These are phyloP conservation scores for Dasypolia templi DNA, from an alignment of 2,888 invertebrate species.

Conservation along the genomic window DNA sequence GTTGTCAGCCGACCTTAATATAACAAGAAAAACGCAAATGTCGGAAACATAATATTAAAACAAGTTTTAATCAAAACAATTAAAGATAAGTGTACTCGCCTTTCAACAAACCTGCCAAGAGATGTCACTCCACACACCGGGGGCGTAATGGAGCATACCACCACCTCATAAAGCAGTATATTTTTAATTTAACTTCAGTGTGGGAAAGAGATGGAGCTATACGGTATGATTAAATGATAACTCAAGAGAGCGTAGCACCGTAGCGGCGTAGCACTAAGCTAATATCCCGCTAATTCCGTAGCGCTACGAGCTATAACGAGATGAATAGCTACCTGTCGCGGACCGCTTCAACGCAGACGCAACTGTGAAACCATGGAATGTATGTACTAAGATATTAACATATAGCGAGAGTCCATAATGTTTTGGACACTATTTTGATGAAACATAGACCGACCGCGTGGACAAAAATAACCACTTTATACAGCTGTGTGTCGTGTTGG, in stretches of 20 bases:
- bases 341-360: conserved; percentile 16
- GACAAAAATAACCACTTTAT: no score
- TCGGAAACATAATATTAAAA: neutral
- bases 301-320: conserved; percentile 42
- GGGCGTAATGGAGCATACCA: neutral
- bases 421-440: no score
- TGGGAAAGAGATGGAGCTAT: neutral
- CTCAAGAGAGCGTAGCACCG: conserved; percentile 22
- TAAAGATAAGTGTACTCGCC: neutral
- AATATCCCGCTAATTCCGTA: conserved; percentile 46
- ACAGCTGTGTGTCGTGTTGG: no score
- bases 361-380: conserved; percentile 31
- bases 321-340: conserved; percentile 39
- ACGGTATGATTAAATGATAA: conserved; percentile 13
- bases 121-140: neutral
- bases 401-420: neutral
- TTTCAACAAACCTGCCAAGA: neutral
- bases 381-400: conserved; percentile 5
- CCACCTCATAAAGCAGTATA: neutral
- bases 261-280: conserved; percentile 31
- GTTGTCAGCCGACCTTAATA: neutral
- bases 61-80: neutral
- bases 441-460: no score
- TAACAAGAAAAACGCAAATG: neutral
- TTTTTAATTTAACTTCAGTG: neutral